These are phyloP conservation scores for Sesamia nonagrioides DNA, from an alignment of 1,140 invertebrate species.

Conservation along the genomic window DNA sequence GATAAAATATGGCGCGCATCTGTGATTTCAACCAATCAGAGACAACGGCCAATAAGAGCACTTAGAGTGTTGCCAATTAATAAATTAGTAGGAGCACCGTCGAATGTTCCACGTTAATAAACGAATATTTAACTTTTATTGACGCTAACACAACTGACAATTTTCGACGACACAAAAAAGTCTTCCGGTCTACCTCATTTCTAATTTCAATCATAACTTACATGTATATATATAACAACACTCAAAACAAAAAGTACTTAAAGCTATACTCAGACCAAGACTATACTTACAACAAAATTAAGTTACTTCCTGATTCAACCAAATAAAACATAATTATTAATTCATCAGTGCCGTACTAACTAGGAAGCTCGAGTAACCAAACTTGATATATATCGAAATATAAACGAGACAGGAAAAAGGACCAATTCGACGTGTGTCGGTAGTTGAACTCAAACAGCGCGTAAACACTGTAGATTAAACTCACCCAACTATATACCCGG, in stretches of 20 bases:
- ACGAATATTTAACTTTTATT: too few species aligned
- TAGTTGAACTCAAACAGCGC: constrained; percentile 63
- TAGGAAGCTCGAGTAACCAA: constrained; percentile 22
- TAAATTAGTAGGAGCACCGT: too few species aligned
- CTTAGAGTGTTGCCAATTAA: too few species aligned
- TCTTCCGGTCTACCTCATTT: too few species aligned
- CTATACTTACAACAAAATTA: background rate
- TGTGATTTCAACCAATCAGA: too few species aligned
- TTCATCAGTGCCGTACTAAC: constrained; percentile 1
- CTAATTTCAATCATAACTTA: too few species aligned
- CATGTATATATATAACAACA: background rate
- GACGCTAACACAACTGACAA: too few species aligned
- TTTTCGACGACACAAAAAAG: too few species aligned
- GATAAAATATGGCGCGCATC: too few species aligned
- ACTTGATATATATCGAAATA: constrained; percentile 37
- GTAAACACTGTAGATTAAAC: constrained; percentile 68
- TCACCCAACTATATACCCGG: constrained; percentile 58
- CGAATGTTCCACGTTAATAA: too few species aligned
- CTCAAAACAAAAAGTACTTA: background rate
- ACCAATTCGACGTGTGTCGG: constrained; percentile 55
- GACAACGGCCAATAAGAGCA: too few species aligned
- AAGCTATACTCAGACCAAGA: background rate
- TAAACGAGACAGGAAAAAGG: constrained; percentile 50
- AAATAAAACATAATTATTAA: constrained; percentile 9
- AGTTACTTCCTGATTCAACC: constrained; percentile 5